Evolutionary conservation across 2,888 invertebrate genomes (phyloP).

Genomic region (Lomographa bimaculata): DNA sequence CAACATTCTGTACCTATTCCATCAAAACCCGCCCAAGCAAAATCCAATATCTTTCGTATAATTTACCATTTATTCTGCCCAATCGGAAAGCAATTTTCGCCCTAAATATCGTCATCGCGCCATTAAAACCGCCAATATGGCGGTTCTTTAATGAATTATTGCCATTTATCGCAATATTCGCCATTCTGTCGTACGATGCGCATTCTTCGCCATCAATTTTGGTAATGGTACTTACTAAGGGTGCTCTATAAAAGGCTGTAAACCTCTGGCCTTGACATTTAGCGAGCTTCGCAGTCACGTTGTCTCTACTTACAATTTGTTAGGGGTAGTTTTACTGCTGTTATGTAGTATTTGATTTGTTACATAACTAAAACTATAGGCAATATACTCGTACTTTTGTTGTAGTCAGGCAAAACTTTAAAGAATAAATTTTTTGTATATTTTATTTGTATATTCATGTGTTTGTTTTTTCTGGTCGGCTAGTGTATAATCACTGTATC

Average conservation of each 20-base stretch:
- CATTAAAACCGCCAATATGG: slow-evolving; percentile 34
- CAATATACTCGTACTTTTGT: too few relatives aligned
- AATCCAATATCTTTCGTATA: slow-evolving; percentile 6
- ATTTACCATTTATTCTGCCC: slow-evolving; percentile 17
- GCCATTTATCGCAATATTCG: slow-evolving; percentile 21
- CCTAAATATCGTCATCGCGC: slow-evolving; percentile 47
- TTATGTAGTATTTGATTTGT: too few relatives aligned
- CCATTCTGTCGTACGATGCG: slow-evolving; percentile 24
- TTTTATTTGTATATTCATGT: too few relatives aligned
- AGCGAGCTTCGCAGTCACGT: slow-evolving; percentile 10
- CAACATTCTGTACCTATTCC: too few relatives aligned
- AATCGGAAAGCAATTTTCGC: slow-evolving; percentile 33
- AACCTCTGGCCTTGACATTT: slow-evolving; percentile 32
- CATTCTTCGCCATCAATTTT: slow-evolving; percentile 29
- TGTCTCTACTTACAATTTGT: slow-evolving; percentile 11
- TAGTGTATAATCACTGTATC: too few relatives aligned
- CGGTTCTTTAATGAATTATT: slow-evolving; percentile 35
- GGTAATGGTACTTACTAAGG: slow-evolving; percentile 18
- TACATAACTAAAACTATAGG: too few relatives aligned
- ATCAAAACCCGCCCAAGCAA: too few relatives aligned
- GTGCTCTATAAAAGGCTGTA: slow-evolving; percentile 22
- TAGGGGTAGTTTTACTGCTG: slow-evolving; percentile 1
- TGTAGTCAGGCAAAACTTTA: too few relatives aligned
- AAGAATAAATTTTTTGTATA: too few relatives aligned
- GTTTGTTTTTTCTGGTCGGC: too few relatives aligned